Base-by-base conservation (phyloP, 1,140 invertebrate genomes). In the Drosophila ironensis region DNA sequence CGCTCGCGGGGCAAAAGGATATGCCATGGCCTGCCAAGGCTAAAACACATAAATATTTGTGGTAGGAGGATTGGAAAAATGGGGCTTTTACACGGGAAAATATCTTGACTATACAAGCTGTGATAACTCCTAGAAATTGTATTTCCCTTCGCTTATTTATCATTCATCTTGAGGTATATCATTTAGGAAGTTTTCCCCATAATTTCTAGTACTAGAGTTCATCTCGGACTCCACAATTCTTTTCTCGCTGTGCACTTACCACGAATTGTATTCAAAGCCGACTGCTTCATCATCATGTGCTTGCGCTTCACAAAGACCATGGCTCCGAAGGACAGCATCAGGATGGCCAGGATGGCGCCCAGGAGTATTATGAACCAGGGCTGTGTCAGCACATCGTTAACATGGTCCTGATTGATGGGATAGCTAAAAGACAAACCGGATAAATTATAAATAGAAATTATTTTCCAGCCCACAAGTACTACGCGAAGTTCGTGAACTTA, bases 281-380 rank as follows among this genome's bases (percentile, higher is more conserved):
- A 89, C 73, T 90, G 87, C 56, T 90, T 90, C 88, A 90, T 90
- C 88, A 90, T 84, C 77, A 88, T 90, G 54, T 90, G 89, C 63
- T 90, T 90, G 52, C 89, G 87, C 59, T 90, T 90, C 4, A 93
- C 92, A 63, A 93, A 91, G 22, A 93, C 89, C 91, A 93, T 93
- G 2, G 93, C 92, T 25, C 93, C 92, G 73, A 95, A 94, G 22
- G 95, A 91, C 17, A 94, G 91, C 28, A 95, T 91, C 84, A 95
- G 92, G 4, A 95, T 90, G 71, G 93, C 93, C 28, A 95, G 90
- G 72, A 94, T 93, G 69, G 92, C 92, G 37, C 94, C 94, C 24
- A 95, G 90, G 22, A 94, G 90, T 14, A 93, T 93, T 72, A 95
- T 93, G 88, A 95, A 95, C 94, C 94, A 95, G 1, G 94, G 93